Percentiles rank a stretch among this genome's conserved stretches.
Conservation (phyloP, 2,113 vertebrate species). For the Catharus minimus region DNA sequence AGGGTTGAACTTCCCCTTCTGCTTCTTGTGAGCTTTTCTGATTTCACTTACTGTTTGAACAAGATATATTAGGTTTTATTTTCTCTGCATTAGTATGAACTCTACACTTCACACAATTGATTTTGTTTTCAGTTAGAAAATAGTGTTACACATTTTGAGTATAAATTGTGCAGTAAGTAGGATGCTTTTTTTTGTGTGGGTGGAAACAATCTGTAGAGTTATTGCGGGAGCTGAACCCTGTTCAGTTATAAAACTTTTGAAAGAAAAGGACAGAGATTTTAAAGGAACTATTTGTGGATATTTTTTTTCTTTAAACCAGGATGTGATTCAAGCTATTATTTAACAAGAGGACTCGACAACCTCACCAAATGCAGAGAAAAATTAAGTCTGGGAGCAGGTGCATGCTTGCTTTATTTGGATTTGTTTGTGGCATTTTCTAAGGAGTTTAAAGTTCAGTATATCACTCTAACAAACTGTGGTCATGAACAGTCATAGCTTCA, state of each 20-base stretch:
- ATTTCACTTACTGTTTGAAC: neutral
- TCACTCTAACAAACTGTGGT: slow-evolving; percentile 14
- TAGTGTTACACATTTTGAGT: neutral
- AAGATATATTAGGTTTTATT: neutral
- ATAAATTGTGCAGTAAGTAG: slow-evolving; percentile 22
- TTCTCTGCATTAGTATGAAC: slow-evolving; percentile 28
- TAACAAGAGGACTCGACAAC: neutral
- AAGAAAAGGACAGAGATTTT: slow-evolving; percentile 24
- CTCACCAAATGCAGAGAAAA: neutral
- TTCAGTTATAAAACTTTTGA: slow-evolving; percentile 39
- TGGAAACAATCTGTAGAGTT: slow-evolving; percentile 50
- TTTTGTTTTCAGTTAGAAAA: slow-evolving; percentile 51
- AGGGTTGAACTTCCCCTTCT: slow-evolving; percentile 19
- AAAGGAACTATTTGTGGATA: neutral
- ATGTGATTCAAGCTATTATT: slow-evolving; percentile 54
- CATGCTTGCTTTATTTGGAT: slow-evolving; percentile 34
- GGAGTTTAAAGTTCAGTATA: slow-evolving; percentile 42
- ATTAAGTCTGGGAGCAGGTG: slow-evolving; percentile 47
- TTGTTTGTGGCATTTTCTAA: slow-evolving; percentile 40
- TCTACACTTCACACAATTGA: neutral
- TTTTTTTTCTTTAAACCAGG: neutral
- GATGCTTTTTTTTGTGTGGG: neutral
- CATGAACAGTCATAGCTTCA: neutral
- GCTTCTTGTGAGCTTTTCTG: slow-evolving; percentile 16
- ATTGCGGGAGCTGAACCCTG: neutral